Conservation (phyloP, 2,888 invertebrate species). For the Eupithecia pulchellata region DNA sequence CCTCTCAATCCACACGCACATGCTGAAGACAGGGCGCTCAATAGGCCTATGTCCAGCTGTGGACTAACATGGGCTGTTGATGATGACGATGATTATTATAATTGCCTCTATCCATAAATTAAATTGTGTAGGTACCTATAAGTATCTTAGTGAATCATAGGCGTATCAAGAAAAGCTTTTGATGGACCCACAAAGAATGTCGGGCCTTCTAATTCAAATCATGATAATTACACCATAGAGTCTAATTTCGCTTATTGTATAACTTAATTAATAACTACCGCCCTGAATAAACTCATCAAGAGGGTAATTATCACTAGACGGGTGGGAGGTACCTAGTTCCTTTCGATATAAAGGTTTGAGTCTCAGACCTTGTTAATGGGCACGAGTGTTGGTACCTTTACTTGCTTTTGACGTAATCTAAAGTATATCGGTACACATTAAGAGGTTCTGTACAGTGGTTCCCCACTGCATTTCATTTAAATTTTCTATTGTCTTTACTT, state of each 20-base stretch:
- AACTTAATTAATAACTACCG: slow-evolving; percentile 31
- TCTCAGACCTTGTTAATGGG: not conserved
- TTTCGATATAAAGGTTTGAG: not conserved
- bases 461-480: too few relatives aligned
- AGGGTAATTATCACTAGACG: slow-evolving; percentile 3
- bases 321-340: slow-evolving; percentile 8
- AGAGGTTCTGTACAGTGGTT: too few relatives aligned
- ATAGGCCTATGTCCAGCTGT: too few relatives aligned
- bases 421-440: too few relatives aligned
- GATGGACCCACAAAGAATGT: not conserved
- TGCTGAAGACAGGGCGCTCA: too few relatives aligned
- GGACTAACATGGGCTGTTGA: too few relatives aligned
- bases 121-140: too few relatives aligned
- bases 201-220: slow-evolving; percentile 46
- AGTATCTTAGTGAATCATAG: not conserved
- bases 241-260: slow-evolving; percentile 55
- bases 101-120: too few relatives aligned
- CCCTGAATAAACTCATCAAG: slow-evolving; percentile 8
- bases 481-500: too few relatives aligned
- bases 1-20: too few relatives aligned
- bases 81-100: too few relatives aligned
- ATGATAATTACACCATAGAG: slow-evolving; percentile 59
- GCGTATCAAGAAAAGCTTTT: not conserved
- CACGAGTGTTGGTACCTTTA: not conserved
- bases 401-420: too few relatives aligned